Base-by-base conservation (phyloP, 92 coral and sea anemone species). In the Bergia puertoricense region DNA sequence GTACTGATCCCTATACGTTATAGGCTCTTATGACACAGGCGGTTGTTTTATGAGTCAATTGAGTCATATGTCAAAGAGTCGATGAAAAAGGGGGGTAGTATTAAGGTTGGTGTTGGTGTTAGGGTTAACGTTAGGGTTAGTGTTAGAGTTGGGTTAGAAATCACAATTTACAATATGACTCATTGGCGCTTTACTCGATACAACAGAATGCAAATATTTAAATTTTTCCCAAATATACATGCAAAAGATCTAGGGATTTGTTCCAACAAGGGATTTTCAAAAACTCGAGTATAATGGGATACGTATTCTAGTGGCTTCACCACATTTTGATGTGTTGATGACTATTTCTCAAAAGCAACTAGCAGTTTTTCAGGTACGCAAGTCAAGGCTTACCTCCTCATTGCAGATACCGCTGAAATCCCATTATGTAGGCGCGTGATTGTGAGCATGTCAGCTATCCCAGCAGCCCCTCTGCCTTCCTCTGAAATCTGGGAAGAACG, bases 381-480 rank as follows among this genome's bases (percentile, higher is more conserved):
- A 50, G 8, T 30, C 7, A 69, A 40, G 0, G 4, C 20, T 54
- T 54, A 96, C 98, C 98, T 96, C 79, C 98, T 92, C 98, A 96
- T 96, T 13, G 93, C 88, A 44, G 93, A 86, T 8, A 91, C 94
- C 14, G 98, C 95, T 10, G 86, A 76, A 18, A 95, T 89, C 73
- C 96, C 91, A 62, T 96, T 96, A 86, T 96, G 98, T 66, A 96
- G 88, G 42, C 98, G 93, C 11, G 96, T 92, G 23, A 96, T 85
- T 43, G 98, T 91, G 79, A 96, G 82, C 98, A 96, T 96, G 86
- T 92, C 90, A 30, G 98, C 85, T 74, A 96, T 96, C 74, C 96
- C 88, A 37, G 96, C 83, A 18, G 94, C 92, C 46, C 98, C 98
- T 88, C 94, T 96, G 37, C 98, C 98, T 76, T 96, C 98, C 44